Evolutionary conservation across 2,888 invertebrate species (phyloP).

Genomic region (Stenodema calcarata): DNA sequence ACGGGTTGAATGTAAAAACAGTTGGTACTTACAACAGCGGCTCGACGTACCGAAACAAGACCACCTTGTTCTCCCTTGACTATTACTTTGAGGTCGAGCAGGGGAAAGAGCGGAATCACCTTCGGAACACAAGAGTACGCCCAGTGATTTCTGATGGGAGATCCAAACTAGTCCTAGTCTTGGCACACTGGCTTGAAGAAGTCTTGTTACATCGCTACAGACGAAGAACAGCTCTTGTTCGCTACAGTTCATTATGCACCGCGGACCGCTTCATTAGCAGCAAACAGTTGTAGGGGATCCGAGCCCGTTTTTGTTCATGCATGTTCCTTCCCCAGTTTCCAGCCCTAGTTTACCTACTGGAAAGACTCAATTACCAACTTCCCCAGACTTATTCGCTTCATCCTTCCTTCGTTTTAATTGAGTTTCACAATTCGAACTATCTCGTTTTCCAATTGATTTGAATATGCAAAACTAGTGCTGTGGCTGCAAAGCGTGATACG

Average conservation of each 20-base stretch:
- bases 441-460: background rate
- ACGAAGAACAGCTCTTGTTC: background rate
- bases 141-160: background rate
- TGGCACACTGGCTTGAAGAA: background rate
- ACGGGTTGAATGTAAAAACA: background rate
- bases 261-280: slow-evolving; percentile 28
- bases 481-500: background rate
- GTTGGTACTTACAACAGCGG: background rate
- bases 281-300: slow-evolving; percentile 17
- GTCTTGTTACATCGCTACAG: background rate
- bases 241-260: slow-evolving; percentile 18
- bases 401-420: background rate
- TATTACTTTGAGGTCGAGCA: background rate
- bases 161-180: background rate
- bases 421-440: background rate
- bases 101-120: background rate
- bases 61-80: background rate
- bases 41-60: background rate
- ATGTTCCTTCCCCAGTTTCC: background rate
- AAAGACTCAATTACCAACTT: background rate
- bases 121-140: background rate
- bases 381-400: background rate
- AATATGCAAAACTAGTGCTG: background rate
- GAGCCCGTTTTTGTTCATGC: background rate
- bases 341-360: background rate